Percentiles rank a stretch among this genome's conserved stretches.
Evolutionary conservation across 1,140 invertebrate genomes (phyloP).

Genomic region (Tyrophagus putrescentiae): DNA sequence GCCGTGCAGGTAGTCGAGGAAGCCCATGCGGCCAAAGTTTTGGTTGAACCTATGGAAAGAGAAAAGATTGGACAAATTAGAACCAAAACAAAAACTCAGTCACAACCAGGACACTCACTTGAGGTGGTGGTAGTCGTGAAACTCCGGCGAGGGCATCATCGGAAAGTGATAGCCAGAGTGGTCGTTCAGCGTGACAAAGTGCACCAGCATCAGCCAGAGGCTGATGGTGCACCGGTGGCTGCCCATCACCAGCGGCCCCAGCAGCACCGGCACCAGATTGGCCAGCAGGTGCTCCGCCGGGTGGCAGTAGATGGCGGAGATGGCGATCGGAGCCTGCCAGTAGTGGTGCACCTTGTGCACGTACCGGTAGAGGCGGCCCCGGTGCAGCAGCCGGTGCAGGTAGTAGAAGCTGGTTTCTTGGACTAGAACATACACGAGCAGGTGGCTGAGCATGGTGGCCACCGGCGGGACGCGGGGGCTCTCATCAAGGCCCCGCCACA

Average conservation of each 20-base stretch:
- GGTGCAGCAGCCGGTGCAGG: slow-evolving; percentile 49
- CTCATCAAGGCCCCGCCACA: not conserved
- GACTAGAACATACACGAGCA: not conserved
- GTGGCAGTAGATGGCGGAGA: slow-evolving; percentile 70
- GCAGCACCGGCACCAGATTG: slow-evolving; percentile 59
- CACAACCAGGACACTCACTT: slow-evolving; percentile 45
- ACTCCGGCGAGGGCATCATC: slow-evolving; percentile 72
- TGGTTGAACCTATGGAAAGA: slow-evolving; percentile 54
- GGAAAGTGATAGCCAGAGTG: slow-evolving; percentile 80
- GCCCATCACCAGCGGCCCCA: slow-evolving; percentile 62
- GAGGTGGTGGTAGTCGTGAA: slow-evolving; percentile 76
- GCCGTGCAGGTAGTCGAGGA: slow-evolving; percentile 67
- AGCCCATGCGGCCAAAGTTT: slow-evolving; percentile 66
- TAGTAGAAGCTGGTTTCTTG: slow-evolving; percentile 10
- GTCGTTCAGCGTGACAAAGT: slow-evolving; percentile 62
- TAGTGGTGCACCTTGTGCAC: slow-evolving; percentile 75
- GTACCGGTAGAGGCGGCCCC: slow-evolving; percentile 55
- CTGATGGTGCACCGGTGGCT: slow-evolving; percentile 66
- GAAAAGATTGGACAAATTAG: slow-evolving; percentile 11
- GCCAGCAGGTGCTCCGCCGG: slow-evolving; percentile 70
- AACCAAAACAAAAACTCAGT: not conserved
- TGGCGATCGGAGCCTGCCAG: slow-evolving; percentile 67
- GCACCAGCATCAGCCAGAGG: slow-evolving; percentile 64
- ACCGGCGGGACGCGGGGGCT: slow-evolving; percentile 2
- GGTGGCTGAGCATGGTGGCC: not conserved